A percentile compares a stretch with the other conserved stretches of the same genome.
Conservation (phyloP, 2,113 vertebrate species). For the Neolamprologus hecqui region DNA sequence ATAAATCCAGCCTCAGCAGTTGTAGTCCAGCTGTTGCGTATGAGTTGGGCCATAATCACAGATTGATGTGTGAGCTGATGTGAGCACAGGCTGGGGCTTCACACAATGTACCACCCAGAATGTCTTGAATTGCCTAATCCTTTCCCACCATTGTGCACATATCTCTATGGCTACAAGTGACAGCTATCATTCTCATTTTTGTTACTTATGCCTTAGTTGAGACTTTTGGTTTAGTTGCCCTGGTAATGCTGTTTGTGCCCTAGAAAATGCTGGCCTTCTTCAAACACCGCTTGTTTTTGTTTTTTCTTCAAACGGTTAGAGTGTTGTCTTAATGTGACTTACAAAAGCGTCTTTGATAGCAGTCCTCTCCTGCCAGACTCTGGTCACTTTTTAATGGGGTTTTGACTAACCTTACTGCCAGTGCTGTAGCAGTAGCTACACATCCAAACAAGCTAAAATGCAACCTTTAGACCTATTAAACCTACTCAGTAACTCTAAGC, state of each 20-base stretch:
- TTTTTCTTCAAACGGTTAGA: background rate
- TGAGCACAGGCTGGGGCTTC: constrained; percentile 16
- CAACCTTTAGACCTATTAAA: background rate
- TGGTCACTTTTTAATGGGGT: constrained; percentile 7
- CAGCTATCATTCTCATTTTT: background rate
- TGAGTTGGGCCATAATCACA: background rate
- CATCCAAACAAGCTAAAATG: background rate
- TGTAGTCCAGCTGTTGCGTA: constrained; percentile 8
- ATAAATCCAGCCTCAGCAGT: constrained; percentile 6
- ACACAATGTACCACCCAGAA: constrained; percentile 20
- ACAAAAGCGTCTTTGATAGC: constrained; percentile 31
- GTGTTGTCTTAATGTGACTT: background rate
- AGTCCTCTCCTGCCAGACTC: background rate
- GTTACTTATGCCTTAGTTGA: background rate
- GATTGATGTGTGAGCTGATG: constrained; percentile 43
- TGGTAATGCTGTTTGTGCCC: background rate
- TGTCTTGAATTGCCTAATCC: constrained; percentile 22
- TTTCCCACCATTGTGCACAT: constrained; percentile 30
- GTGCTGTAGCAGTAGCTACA: background rate
- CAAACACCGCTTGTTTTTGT: background rate
- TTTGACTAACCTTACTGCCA: constrained; percentile 20
- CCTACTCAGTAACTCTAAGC: background rate
- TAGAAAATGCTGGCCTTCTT: constrained; percentile 6
- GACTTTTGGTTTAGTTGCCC: background rate
- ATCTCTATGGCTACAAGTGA: background rate